phyloP scores from a whole-genome alignment of 1,140 invertebrate species.

The Hermetia illucens region DNA sequence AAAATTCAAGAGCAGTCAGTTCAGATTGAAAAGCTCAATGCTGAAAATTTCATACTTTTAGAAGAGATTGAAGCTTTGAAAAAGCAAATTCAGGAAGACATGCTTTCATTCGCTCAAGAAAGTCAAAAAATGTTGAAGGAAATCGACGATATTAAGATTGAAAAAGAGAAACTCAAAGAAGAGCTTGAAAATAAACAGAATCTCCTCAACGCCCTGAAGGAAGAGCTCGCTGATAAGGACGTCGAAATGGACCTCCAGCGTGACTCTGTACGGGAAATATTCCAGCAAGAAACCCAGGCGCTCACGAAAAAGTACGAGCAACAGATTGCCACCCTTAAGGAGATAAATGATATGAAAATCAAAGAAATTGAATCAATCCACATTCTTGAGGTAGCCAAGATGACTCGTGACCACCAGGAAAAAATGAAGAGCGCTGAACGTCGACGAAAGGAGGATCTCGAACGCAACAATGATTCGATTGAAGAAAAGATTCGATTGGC shows the following conservation, averaged over 20 bases:
- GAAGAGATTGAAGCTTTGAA: constrained; percentile 15
- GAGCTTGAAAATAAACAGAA: constrained; percentile 30
- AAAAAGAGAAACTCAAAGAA: constrained; percentile 27
- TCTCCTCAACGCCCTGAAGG: constrained; percentile 22
- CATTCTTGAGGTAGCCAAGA: constrained; percentile 1
- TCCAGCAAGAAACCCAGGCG: constrained; percentile 23
- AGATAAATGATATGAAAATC: constrained; percentile 5
- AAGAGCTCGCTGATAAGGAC: constrained; percentile 28
- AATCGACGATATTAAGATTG: constrained; percentile 21
- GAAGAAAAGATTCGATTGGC: constrained; percentile 19
- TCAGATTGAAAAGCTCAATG: constrained; percentile 17
- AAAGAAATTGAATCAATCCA: constrained; percentile 4
- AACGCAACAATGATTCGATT: constrained; percentile 16
- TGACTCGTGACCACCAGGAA: not conserved
- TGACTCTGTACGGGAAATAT: constrained; percentile 23
- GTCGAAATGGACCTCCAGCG: constrained; percentile 25
- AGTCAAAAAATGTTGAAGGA: constrained; percentile 18
- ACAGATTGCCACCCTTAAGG: constrained; percentile 11
- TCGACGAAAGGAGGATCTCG: constrained; percentile 17
- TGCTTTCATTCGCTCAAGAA: constrained; percentile 22
- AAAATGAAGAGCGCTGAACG: constrained; percentile 7
- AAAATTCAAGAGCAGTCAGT: constrained; percentile 15
- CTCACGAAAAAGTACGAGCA: constrained; percentile 15
- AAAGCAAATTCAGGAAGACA: constrained; percentile 25
- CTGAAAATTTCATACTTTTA: constrained; percentile 15